Evolutionary conservation across 2,888 invertebrate genomes (phyloP), one percentile per base, ranked within the genome.

Genomic region (Sclerodermus sp.): DNA sequence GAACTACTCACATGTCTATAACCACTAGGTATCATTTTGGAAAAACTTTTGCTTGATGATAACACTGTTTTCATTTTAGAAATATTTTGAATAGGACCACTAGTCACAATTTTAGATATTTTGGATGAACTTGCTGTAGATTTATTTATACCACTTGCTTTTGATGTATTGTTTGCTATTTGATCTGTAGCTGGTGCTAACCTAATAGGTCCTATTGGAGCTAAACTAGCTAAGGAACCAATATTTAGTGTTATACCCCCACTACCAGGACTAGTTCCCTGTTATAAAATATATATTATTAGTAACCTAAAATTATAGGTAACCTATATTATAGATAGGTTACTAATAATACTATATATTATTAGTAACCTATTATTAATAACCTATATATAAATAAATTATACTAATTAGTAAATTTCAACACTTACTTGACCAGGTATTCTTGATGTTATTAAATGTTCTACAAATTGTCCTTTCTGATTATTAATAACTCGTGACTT

Each of bases 181-280:
- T 63, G 58, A 40, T 50, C 57, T 3, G 62, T 51, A 2, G 66
- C 58, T 1, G 74, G 70, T 12, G 70, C 66, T 42, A 79, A 64
- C 51, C 75, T 70, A 45, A 79, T 73, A 2, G 78, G 78, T 1
- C 79, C 79, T 16, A 76, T 70, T 1, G 79, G 76, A 9, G 76
- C 71, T 37, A 79, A 51, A 60, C 79, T 79, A 1, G 79, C 79
- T 38, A 79, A 55, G 1, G 79, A 77, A 12, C 79, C 79, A 30
- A 79, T 78, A 47, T 79, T 79, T 14, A 79, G 62, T 0, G 79
- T 79, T 42, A 79, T 77, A n/a, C 79, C 78, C 16, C 71, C 70
- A 30, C 68, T 66, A 2, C 65, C 60, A 40, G 70, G 57, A 46
- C 41, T 65, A 1, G 66, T 44, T 23, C 58, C 57, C 51, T 65